phyloP scores from a whole-genome alignment of 2,113 vertebrate species.

The Psettodes erumei region DNA sequence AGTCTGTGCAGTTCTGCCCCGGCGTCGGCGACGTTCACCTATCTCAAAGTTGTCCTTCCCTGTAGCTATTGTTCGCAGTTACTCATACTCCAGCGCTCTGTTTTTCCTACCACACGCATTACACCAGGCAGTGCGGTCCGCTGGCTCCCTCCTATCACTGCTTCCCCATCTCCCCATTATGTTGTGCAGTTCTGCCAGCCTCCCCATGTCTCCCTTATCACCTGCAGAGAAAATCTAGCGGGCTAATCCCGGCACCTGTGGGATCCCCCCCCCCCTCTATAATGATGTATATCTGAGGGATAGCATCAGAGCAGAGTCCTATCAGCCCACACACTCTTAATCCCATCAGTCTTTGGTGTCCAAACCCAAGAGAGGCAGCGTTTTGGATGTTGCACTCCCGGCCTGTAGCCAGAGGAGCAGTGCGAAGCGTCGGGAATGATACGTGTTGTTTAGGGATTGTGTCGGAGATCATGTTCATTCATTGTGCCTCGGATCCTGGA shows the following conservation, averaged over 20 bases:
- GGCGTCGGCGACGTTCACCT: conserved; percentile 37
- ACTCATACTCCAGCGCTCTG: conserved; percentile 52
- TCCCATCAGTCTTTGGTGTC: conserved; percentile 77
- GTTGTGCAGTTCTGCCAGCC: conserved; percentile 70
- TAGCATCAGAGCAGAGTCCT: conserved; percentile 76
- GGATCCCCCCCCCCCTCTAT: conserved; percentile 75
- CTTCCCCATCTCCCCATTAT: conserved; percentile 72
- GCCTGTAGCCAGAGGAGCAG: conserved; percentile 46
- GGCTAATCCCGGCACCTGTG: conserved; percentile 74
- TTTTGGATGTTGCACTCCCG: conserved; percentile 55
- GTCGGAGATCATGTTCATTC: conserved; percentile 64
- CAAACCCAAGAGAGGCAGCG: conserved; percentile 52
- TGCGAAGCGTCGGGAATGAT: conserved; percentile 57
- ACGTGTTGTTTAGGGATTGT: conserved; percentile 59
- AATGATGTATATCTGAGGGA: conserved; percentile 79
- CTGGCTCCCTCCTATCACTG: conserved; percentile 66
- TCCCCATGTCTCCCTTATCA: conserved; percentile 71
- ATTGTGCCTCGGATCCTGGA: conserved; percentile 51
- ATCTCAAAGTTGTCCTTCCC: conserved; percentile 66
- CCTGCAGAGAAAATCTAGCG: conserved; percentile 76
- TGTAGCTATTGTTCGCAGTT: conserved; percentile 66
- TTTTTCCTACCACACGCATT: conserved; percentile 50
- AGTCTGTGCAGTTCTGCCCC: conserved; percentile 5
- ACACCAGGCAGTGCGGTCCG: conserved; percentile 51
- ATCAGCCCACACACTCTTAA: conserved; percentile 78